Conservation (phyloP, 2,113 vertebrate genomes). For the Centrocercus urophasianus region DNA sequence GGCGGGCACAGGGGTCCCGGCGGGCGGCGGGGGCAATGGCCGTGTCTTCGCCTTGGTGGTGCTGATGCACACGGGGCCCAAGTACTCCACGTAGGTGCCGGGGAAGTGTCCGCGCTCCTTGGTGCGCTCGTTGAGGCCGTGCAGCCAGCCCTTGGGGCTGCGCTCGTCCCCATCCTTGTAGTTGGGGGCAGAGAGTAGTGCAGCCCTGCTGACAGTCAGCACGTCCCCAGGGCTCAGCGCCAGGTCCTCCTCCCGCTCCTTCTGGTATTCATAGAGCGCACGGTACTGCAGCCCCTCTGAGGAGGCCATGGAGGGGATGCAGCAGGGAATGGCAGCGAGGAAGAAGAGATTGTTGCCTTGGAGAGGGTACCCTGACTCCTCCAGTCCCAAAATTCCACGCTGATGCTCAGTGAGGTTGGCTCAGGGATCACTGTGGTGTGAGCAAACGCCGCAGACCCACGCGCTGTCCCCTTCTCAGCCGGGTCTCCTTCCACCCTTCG, state of each 20-base stretch:
- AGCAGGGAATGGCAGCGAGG: fast-evolving
- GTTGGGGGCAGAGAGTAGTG: constrained; percentile 65
- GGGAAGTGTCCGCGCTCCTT: constrained; percentile 86
- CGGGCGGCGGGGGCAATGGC: constrained; percentile 70
- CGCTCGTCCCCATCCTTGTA: constrained; percentile 82
- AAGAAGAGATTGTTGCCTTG: not conserved
- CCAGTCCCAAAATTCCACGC: fast-evolving
- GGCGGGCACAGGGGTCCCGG: constrained; percentile 14
- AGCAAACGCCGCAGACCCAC: not conserved
- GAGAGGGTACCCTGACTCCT: not conserved
- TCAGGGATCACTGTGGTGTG: not conserved
- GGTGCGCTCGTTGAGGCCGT: constrained; percentile 84
- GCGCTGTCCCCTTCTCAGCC: not conserved
- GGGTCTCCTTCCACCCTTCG: not conserved
- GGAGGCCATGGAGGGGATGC: constrained; percentile 68
- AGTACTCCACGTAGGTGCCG: constrained; percentile 85
- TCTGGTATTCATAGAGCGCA: constrained; percentile 84
- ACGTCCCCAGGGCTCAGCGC: constrained; percentile 82
- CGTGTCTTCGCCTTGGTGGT: constrained; percentile 76
- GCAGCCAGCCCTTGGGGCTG: constrained; percentile 82
- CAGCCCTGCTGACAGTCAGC: constrained; percentile 78
- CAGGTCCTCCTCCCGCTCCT: constrained; percentile 82
- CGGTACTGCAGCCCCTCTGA: constrained; percentile 84
- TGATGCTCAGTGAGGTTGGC: not conserved
- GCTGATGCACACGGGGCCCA: constrained; percentile 68